Conservation (phyloP, 2,888 invertebrate species). For the Pristionchus arcanus region DNA sequence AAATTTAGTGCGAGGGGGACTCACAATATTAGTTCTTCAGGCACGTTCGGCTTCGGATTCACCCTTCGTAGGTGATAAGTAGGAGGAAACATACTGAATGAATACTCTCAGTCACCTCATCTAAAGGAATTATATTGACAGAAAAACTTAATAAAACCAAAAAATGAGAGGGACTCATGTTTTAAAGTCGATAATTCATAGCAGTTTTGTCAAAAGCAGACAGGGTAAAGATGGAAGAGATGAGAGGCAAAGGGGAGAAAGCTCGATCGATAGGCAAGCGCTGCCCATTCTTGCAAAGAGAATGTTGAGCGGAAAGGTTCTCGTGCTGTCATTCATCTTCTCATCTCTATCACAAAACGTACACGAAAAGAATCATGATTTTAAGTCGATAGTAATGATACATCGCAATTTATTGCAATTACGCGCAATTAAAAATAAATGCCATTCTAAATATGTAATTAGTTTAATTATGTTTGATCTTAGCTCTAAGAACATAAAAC, state of each 20-base stretch:
- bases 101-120: conserved; percentile 25
- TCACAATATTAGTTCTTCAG: conserved; percentile 33
- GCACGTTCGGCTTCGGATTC: neutral
- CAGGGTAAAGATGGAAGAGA: neutral
- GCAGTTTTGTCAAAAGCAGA: neutral
- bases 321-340: conserved; percentile 2
- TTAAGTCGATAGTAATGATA: neutral
- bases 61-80: conserved; percentile 24
- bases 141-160: neutral
- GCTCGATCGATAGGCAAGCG: conserved; percentile 23
- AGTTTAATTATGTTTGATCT: no score
- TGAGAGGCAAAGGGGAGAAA: conserved; percentile 25
- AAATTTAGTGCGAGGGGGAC: neutral
- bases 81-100: neutral
- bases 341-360: neutral
- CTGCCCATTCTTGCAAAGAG: conserved; percentile 24
- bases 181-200: no score
- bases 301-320: neutral
- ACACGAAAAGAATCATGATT: neutral
- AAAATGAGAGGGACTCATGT: neutral
- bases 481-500: neutral
- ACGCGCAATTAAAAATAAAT: no score
- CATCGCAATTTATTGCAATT: neutral
- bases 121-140: neutral
- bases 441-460: neutral